Conservation (phyloP, 2,888 invertebrate genomes). For the Tenthredo amoena region DNA sequence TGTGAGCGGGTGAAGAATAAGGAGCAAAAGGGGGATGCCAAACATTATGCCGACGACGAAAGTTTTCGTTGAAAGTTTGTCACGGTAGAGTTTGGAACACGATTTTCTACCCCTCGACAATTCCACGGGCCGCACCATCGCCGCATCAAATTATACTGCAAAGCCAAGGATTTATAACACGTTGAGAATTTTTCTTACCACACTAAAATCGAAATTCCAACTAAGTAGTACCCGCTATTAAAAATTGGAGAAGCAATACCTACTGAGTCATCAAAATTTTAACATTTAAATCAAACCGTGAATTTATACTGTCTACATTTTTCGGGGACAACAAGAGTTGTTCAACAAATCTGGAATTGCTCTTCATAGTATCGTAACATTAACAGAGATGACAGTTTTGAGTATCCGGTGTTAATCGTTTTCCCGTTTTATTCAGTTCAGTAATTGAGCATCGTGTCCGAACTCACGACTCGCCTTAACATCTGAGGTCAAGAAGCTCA, state of each 20-base stretch:
- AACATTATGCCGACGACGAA: constrained; percentile 35
- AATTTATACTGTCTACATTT: no score
- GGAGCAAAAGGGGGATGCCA: constrained; percentile 6
- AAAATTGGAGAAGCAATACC: background rate
- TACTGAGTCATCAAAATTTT: background rate
- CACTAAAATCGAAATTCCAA: background rate
- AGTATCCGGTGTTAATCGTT: background rate
- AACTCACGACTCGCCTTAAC: background rate
- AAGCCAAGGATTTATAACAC: constrained; percentile 31
- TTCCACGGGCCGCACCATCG: background rate
- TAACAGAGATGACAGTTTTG: background rate
- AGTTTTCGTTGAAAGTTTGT: constrained; percentile 24
- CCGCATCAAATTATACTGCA: constrained; percentile 6
- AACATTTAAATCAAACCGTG: no score
- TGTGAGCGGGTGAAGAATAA: background rate
- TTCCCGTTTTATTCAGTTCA: background rate
- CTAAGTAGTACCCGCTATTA: background rate
- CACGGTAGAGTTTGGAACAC: constrained; percentile 29
- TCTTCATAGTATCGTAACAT: no score
- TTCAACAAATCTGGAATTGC: no score
- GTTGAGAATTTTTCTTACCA: background rate
- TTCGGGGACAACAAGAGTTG: no score
- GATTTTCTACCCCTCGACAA: constrained; percentile 42
- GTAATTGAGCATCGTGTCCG: background rate
- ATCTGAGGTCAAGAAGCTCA: background rate